phyloP scores from a whole-genome alignment of 2,797 vertebrate species.

The Allobates femoralis region DNA sequence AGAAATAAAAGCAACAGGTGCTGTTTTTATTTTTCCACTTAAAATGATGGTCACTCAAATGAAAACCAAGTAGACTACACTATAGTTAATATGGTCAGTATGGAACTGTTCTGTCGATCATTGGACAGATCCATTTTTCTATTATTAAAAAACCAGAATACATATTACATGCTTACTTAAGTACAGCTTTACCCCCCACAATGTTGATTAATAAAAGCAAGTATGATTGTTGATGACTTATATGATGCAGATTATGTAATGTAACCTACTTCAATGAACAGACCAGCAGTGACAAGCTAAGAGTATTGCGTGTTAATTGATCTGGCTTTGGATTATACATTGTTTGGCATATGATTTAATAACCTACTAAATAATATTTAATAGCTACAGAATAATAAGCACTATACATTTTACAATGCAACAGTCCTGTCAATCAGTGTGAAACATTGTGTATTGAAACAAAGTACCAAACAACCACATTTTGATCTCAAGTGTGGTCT shows the following conservation, averaged over 20 bases:
- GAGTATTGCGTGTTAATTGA: slow-evolving; percentile 1
- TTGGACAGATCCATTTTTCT: no score
- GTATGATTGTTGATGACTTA: neutral
- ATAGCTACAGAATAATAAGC: neutral
- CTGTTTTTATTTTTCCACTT: no score
- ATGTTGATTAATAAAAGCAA: neutral
- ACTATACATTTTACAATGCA: neutral
- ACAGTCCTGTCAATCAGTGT: neutral
- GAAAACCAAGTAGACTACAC: no score
- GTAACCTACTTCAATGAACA: neutral
- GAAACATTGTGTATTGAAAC: neutral
- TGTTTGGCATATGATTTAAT: slow-evolving; percentile 19
- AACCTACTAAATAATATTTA: slow-evolving; percentile 19
- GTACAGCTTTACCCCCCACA: neutral
- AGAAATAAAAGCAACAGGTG: no score
- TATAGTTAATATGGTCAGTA: no score
- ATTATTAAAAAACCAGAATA: no score
- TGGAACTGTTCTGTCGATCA: no score
- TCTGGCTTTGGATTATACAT: slow-evolving; percentile 18
- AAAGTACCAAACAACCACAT: neutral
- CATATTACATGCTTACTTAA: no score
- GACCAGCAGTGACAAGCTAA: slow-evolving; percentile 10
- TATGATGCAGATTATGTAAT: slow-evolving; percentile 5
- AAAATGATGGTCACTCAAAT: no score
- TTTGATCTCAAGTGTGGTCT: slow-evolving; percentile 31